A percentile compares a stretch with the other conserved stretches of the same genome.
phyloP scores from a whole-genome alignment of 2,888 invertebrate genomes.

The Hemaris fuciformis region DNA sequence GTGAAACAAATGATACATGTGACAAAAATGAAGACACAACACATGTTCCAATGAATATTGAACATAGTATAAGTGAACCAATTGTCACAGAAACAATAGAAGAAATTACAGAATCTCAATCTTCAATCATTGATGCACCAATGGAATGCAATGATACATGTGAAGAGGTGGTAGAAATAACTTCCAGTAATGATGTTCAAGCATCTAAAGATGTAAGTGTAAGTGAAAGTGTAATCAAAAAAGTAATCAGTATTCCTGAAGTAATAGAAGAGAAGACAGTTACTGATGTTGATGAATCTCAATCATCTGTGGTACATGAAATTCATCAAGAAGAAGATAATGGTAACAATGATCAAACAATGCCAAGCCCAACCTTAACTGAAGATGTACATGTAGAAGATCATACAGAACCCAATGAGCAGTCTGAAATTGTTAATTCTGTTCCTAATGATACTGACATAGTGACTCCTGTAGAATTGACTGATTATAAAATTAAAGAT shows the following conservation, averaged over 20 bases:
- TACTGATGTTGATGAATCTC: neutral
- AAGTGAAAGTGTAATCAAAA: neutral
- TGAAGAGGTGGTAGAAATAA: neutral
- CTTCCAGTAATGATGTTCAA: neutral
- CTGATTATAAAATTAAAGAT: conserved; percentile 45
- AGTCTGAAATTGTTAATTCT: conserved; percentile 14
- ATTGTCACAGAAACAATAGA: conserved; percentile 12
- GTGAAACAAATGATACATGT: conserved; percentile 20
- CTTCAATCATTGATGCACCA: neutral
- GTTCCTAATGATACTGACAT: conserved; percentile 13
- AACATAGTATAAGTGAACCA: conserved; percentile 17
- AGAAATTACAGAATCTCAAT: neutral
- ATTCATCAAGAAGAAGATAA: neutral
- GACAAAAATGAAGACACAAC: conserved; percentile 13
- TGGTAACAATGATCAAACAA: neutral
- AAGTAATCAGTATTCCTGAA: neutral
- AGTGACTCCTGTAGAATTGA: conserved; percentile 27
- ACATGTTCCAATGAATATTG: conserved; percentile 16
- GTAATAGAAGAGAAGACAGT: neutral
- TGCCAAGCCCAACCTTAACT: conserved; percentile 11
- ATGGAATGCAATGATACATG: neutral
- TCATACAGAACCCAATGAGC: conserved; percentile 18
- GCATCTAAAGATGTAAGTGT: neutral
- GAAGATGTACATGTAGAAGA: conserved; percentile 11
- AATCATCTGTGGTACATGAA: neutral